Conservation (phyloP, 2,113 vertebrate species). For the Craseonycteris thonglongyai region DNA sequence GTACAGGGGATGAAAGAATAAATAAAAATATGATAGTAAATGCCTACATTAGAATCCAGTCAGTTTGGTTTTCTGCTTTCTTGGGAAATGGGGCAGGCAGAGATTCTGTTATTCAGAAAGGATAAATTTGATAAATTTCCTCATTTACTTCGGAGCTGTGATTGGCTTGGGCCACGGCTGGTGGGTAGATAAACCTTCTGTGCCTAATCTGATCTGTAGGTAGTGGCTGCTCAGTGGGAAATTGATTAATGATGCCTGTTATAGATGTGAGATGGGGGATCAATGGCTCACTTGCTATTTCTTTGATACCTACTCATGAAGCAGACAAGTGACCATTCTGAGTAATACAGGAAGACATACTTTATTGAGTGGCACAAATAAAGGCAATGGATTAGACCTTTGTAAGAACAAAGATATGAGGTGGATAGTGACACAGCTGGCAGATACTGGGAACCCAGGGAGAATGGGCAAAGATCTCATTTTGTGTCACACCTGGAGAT, state of each 20-base stretch:
- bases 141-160: neutral
- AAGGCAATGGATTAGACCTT: neutral
- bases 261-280: neutral
- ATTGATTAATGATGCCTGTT: constrained; percentile 27
- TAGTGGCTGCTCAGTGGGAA: neutral
- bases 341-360: neutral
- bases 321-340: neutral
- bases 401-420: neutral
- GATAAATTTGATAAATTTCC: neutral
- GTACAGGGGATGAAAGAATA: neutral
- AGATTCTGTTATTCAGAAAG: neutral
- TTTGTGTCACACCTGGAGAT: neutral
- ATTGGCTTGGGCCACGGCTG: neutral
- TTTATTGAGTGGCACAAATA: neutral
- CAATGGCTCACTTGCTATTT: neutral
- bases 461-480: neutral
- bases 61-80: neutral
- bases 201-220: constrained; percentile 15
- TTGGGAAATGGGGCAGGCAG: neutral
- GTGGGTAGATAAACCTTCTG: neutral
- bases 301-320: neutral
- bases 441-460: neutral
- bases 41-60: neutral
- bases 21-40: neutral
- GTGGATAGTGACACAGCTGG: neutral